Evolutionary conservation across 2,113 vertebrate species (phyloP).

Genomic region (Pipra filicauda): DNA sequence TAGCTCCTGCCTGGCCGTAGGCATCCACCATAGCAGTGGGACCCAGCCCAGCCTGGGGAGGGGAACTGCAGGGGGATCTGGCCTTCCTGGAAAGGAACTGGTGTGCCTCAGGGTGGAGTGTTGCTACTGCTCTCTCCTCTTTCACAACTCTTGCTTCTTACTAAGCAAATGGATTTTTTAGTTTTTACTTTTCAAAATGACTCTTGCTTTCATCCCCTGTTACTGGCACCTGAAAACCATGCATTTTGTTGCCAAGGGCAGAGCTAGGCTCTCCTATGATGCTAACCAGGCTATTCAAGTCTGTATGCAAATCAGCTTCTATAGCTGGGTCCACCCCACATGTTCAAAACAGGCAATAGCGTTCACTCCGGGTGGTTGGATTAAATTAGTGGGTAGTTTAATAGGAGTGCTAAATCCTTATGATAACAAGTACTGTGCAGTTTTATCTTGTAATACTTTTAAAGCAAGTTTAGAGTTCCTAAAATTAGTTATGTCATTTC

Average conservation of each 20-base stretch:
- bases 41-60: not conserved
- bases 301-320: not conserved
- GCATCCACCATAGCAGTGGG: not conserved
- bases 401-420: not conserved
- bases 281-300: not conserved
- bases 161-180: not conserved
- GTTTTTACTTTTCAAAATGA: not conserved
- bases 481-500: not conserved
- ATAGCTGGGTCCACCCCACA: not conserved
- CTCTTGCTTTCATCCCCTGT: not conserved
- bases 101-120: fast-evolving
- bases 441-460: not conserved
- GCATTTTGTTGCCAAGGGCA: not conserved
- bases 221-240: not conserved
- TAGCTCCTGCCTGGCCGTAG: fast-evolving
- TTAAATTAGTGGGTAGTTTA: not conserved
- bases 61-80: fast-evolving
- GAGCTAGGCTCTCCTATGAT: not conserved
- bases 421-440: not conserved
- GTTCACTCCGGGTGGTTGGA: not conserved
- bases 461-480: not conserved
- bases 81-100: fast-evolving
- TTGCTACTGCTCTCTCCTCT: not conserved
- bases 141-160: not conserved
- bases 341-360: not conserved